These are phyloP conservation scores for Acanthosoma haemorrhoidale DNA, from an alignment of 2,888 invertebrate species.

Conservation along the genomic window DNA sequence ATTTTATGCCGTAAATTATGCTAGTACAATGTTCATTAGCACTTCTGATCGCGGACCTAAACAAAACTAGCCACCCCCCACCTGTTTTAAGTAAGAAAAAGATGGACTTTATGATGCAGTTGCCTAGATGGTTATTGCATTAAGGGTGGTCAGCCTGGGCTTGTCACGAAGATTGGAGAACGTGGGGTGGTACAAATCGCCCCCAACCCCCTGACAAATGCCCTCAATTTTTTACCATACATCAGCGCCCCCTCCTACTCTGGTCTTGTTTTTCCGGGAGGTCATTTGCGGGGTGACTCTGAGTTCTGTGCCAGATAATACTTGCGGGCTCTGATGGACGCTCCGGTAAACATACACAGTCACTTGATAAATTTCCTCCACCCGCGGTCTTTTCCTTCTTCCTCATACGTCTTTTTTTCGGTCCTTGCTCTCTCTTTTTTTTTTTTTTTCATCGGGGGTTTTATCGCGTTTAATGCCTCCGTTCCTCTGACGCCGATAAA, in stretches of 20 bases:
- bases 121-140: background rate
- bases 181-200: background rate
- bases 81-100: background rate
- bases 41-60: too few relatives aligned
- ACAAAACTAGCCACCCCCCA: too few relatives aligned
- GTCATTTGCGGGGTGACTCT: constrained; percentile 30
- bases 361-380: constrained; percentile 20
- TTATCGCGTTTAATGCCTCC: constrained; percentile 21
- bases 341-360: constrained; percentile 21
- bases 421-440: background rate
- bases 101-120: background rate
- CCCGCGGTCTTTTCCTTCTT: background rate
- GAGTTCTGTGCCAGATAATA: background rate
- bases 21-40: too few relatives aligned
- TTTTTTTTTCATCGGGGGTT: background rate
- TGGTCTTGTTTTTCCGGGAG: constrained; percentile 17
- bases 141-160: background rate
- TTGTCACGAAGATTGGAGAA: background rate
- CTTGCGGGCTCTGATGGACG: background rate
- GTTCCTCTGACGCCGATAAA: constrained; percentile 1
- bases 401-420: background rate
- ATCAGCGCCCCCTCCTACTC: constrained; percentile 3
- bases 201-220: constrained; percentile 17
- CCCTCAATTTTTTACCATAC: constrained; percentile 27
- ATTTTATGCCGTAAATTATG: too few relatives aligned